These are phyloP conservation scores for Solea solea DNA, from an alignment of 2,113 vertebrate genomes.

Conservation along the genomic window DNA sequence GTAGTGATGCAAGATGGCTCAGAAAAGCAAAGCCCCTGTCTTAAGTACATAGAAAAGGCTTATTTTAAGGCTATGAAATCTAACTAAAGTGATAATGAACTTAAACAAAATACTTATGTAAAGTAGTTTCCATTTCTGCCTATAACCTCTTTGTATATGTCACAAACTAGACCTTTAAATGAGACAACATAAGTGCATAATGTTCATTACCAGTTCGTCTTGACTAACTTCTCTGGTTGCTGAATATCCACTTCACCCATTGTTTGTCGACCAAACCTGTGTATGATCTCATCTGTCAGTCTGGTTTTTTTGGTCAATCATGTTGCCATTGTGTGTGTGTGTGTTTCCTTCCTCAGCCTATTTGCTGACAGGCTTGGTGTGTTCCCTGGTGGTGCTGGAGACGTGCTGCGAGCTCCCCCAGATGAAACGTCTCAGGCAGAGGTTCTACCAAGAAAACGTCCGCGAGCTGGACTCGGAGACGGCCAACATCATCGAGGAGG, in stretches of 20 bases:
- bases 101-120: too few relatives aligned
- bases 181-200: too few relatives aligned
- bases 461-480: slow-evolving; percentile 86
- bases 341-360: slow-evolving; percentile 80
- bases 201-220: too few relatives aligned
- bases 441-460: slow-evolving; percentile 87
- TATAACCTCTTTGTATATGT: too few relatives aligned
- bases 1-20: too few relatives aligned
- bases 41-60: too few relatives aligned
- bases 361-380: slow-evolving; percentile 90
- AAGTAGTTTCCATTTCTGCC: too few relatives aligned
- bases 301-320: not conserved
- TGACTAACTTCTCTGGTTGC: too few relatives aligned
- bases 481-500: slow-evolving; percentile 82
- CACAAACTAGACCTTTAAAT: too few relatives aligned
- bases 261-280: not conserved
- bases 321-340: not conserved
- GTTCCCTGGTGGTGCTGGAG: slow-evolving; percentile 93
- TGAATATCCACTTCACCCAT: not conserved
- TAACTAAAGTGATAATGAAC: too few relatives aligned
- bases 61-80: too few relatives aligned
- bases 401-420: slow-evolving; percentile 95
- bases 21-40: too few relatives aligned
- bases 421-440: slow-evolving; percentile 88
- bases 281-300: slow-evolving; percentile 21